Base-by-base conservation (phyloP, 2,888 invertebrate species). In the Cacoxenus indagator region DNA sequence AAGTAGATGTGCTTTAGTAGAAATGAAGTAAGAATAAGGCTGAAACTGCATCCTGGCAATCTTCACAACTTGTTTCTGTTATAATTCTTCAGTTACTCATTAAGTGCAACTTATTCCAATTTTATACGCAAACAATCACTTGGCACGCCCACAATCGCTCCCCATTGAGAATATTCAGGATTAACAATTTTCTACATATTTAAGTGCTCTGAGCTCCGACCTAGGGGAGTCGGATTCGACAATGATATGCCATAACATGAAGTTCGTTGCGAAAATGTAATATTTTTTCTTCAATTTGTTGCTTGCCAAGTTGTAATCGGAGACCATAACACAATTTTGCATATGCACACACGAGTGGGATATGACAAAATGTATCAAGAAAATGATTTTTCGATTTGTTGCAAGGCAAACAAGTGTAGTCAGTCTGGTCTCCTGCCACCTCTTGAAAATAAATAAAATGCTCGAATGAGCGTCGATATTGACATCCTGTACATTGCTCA, bases 241-340 rank as follows among this genome's bases (percentile, higher is more conserved):
- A 48, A 14, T n/a, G 5, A 8, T 2, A 8, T 0, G 19, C 17
- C 19, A 48, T 19, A 22, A 59, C 31, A 17, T 22, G 14, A 59
- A 31, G n/a, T 59, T 17, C 17, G 31, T 59, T 59, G 59, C 55
- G 26, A 22, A 31, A 59, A 19, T 14, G n/a, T 24, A 9, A 24
- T 54, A 9, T 54, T 26, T 26, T 9, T 37, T 37, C 14, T 37
- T 37, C 59, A 59, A 59, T 59, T 59, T 59, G 37, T 59, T 59
- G 59, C 59, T 26, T 31, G 59, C 29, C 59, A 59, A 59, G 31
- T 59, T 59, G 59, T 59, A 59, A 59, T 59, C 11, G 29, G 19
- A 59, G 19, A n/a, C 31, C 17, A 59, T 1, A 37, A n/a, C 14
- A 59, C 46, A 48, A 11, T 46, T 64, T 64, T 48, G 29, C 37